Conservation (phyloP, 1,140 invertebrate species). For the Potamilus streckersoni region DNA sequence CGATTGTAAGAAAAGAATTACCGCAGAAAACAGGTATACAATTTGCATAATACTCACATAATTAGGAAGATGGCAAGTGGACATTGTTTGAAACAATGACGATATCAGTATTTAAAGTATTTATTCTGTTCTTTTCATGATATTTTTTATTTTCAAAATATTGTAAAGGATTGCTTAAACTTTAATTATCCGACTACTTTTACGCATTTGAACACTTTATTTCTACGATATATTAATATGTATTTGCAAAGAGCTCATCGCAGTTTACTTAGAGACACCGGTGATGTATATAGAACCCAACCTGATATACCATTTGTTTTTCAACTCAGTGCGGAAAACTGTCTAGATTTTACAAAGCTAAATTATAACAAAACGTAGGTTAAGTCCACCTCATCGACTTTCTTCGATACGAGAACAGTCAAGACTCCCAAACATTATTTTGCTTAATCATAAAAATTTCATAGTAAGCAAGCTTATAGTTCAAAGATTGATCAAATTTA, state of each 20-base stretch:
- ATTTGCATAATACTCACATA: not conserved
- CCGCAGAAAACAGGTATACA: constrained; percentile 11
- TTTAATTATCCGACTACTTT: not conserved
- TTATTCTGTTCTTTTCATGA: not conserved
- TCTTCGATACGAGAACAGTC: too few species aligned
- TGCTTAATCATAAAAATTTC: too few species aligned
- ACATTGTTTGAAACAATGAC: not conserved
- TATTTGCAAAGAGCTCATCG: not conserved
- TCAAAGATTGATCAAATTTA: too few species aligned
- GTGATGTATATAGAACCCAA: too few species aligned
- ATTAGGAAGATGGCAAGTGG: not conserved
- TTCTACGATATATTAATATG: not conserved
- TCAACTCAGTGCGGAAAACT: too few species aligned
- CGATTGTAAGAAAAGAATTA: constrained; percentile 7
- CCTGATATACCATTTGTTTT: too few species aligned
- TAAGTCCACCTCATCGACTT: too few species aligned
- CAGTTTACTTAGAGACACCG: not conserved
- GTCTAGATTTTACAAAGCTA: too few species aligned
- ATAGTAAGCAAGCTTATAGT: too few species aligned
- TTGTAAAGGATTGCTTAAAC: not conserved
- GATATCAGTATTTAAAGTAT: not conserved
- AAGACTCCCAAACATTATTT: too few species aligned
- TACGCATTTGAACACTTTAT: too few species aligned
- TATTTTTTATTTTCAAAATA: not conserved
- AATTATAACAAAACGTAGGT: too few species aligned